Evolutionary conservation across 2,888 invertebrate species (phyloP), one percentile per base, ranked within the genome.

Genomic region (Pyrrhosoma nymphula): DNA sequence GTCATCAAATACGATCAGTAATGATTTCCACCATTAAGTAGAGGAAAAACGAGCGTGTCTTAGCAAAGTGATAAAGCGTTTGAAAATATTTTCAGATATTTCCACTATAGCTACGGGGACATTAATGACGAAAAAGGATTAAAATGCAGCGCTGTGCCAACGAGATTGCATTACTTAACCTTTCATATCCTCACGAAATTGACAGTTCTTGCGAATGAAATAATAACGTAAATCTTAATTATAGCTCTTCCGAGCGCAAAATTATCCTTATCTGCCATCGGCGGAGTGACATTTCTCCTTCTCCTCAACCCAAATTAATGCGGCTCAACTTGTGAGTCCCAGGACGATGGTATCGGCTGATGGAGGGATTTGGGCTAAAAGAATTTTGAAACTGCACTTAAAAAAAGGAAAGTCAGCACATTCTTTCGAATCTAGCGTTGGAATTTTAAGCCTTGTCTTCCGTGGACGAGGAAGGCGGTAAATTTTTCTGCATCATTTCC

Each of bases 341-440:
- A 18, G 35, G 23, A 18, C 16, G 82, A 82, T 82, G 35, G 82
- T 82, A 82, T 82, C 82, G 30, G 82, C 35, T 82, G 30, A 35
- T 18, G 30, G 35, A 82, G 82, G 35, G 35, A 82, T 82, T 82
- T 82, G 35, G 30, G 82, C 26, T 16, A 18, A 82, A 16, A 35
- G 82, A 82, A 82, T 35, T 69, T 82, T 30, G 82, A 82, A 82
- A 82, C 35, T 10, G 35, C 82, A 82, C 35, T 82, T 35, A 35
- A 82, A 82, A 82, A 82, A 82, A 82, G 82, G 35, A 82, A 35
- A 82, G 82, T 26, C 82, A 82, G 82, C 82, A 82, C 35, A 82
- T 82, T 82, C 30, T 82, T 82, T 82, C 12, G 82, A 35, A 35
- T 82, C 82, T 35, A 35, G 82, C 0, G 35, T 82, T 82, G 35